Evolutionary conservation across 2,888 invertebrate genomes (phyloP), one percentile per base, ranked within the genome.

Genomic region (Exocentrus adspersus): DNA sequence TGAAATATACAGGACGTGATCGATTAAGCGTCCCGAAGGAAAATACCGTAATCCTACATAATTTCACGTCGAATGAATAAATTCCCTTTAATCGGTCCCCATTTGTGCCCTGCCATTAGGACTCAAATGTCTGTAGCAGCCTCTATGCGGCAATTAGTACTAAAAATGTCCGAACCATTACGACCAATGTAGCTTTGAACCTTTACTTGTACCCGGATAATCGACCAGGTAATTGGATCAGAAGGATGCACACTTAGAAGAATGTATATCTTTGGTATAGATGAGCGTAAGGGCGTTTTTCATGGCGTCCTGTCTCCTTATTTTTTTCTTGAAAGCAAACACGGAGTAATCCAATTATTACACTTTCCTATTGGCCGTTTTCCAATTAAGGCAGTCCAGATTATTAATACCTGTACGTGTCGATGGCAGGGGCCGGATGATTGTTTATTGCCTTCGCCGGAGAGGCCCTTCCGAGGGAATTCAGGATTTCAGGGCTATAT

Each of bases 361-460:
- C 30, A 46, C 12, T 50, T 43, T 59, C 54, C 32, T 61, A 54
- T 43, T 66, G 53, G 56, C 52, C 53, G 48, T 37, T 54, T 64
- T 64, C 60, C 59, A 57, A 62, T 62, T 60, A 60, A 62, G 45
- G 56, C 52, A 50, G 51, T 51, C 51, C n/a, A 54, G 43, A 51
- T 62, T 65, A 62, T 50, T 65, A 65, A 62, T 66, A 66, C 58
- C 62, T 65, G 59, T 64, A 65, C 56, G 59, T 62, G 62, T 53
- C 32, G 62, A 66, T 60, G 65, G 60, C 65, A 60, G 59, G 56
- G 62, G 62, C 60, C 59, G 51, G 57, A 46, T 32, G 65, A 66
- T 66, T 66, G 65, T 66, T 66, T 60, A 66, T 66, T 51, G 57
- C 59, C 52, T 60, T 58, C 42, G 54, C 42, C 20, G 54, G 53